phyloP scores from a whole-genome alignment of 2,113 vertebrate species.

The Nerophis ophidion region DNA sequence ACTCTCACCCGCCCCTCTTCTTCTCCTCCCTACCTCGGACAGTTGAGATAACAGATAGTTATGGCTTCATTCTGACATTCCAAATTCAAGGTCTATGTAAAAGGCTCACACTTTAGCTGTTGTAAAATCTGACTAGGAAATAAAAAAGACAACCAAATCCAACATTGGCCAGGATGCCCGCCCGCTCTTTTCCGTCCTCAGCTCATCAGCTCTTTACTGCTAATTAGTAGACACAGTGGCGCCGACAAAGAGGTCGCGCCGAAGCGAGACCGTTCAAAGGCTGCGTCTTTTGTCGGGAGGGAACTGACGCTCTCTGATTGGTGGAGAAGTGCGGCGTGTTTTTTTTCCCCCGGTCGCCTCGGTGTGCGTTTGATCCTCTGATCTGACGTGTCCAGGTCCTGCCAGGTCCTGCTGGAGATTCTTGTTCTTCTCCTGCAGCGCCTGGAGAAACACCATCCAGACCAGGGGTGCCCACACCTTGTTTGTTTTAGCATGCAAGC shows the following conservation, averaged over 20 bases:
- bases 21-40: no score
- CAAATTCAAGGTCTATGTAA: no score
- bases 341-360: not conserved
- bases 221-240: constrained; percentile 77
- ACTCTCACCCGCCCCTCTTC: no score
- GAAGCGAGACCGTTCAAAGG: constrained; percentile 49
- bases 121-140: no score
- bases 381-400: constrained; percentile 42
- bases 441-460: not conserved
- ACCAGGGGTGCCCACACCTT: no score
- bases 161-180: no score
- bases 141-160: no score
- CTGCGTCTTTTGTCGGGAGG: constrained; percentile 5
- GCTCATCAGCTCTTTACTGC: constrained; percentile 68
- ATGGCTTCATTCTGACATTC: no score
- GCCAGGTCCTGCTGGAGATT: constrained; percentile 40
- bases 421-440: constrained; percentile 5
- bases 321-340: not conserved
- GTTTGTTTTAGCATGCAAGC: no score
- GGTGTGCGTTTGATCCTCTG: constrained; percentile 49
- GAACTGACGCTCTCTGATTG: no score
- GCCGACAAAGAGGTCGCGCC: constrained; percentile 65
- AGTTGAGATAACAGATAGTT: no score
- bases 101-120: no score
- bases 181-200: constrained; percentile 32